phyloP scores from a whole-genome alignment of 2,888 invertebrate genomes.

The Apamea sordens region DNA sequence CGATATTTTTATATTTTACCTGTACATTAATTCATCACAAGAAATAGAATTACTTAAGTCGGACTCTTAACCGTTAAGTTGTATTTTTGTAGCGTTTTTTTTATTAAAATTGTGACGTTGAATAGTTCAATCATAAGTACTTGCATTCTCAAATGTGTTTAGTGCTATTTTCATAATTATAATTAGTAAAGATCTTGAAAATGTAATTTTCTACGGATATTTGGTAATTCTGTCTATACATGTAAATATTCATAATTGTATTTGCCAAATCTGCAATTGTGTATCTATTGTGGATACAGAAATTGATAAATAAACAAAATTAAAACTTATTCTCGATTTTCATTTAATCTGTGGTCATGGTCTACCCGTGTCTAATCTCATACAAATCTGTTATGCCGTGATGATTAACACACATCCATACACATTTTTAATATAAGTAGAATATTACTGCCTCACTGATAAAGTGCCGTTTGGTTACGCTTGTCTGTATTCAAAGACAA shows the following conservation, averaged over 20 bases:
- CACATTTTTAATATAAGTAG: not conserved
- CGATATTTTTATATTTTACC: conserved; percentile 72
- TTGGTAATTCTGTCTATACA: conserved; percentile 68
- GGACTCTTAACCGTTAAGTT: conserved; percentile 72
- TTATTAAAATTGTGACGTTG: conserved; percentile 54
- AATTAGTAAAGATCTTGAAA: conserved; percentile 65
- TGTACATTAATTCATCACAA: conserved; percentile 77
- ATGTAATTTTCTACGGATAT: conserved; percentile 72
- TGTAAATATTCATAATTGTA: conserved; percentile 81
- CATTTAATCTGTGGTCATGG: conserved; percentile 26
- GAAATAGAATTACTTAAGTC: conserved; percentile 73
- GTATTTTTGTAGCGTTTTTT: conserved; percentile 79
- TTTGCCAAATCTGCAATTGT: conserved; percentile 81
- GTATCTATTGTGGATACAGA: conserved; percentile 90
- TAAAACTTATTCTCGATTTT: conserved; percentile 70
- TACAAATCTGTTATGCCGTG: not conserved
- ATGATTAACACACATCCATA: not conserved
- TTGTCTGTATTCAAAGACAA: not conserved
- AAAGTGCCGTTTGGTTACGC: not conserved
- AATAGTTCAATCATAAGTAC: conserved; percentile 51
- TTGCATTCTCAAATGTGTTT: conserved; percentile 52
- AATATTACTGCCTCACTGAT: not conserved
- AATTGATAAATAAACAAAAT: conserved; percentile 89
- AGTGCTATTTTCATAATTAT: conserved; percentile 62
- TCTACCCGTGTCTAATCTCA: not conserved